Evolutionary conservation across 2,888 invertebrate species (phyloP).

Genomic region (Branchellion lobata): DNA sequence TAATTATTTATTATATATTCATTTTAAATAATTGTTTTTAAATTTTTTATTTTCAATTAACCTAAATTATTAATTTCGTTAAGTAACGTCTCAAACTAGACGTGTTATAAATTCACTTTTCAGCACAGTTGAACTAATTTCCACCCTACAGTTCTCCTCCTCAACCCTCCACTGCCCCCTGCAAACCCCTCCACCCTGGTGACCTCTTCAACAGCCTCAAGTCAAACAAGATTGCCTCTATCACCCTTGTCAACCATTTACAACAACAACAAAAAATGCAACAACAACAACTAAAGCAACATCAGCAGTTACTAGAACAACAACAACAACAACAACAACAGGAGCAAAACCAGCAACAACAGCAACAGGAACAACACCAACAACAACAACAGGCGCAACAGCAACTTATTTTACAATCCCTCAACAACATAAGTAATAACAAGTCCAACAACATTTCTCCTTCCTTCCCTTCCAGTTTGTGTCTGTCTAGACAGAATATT

Average conservation of each 20-base stretch:
- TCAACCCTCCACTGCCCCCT: background rate
- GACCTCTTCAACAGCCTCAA: no score
- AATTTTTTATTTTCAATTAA: no score
- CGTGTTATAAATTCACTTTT: no score
- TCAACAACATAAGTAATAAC: conserved; percentile 2
- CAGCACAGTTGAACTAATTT: no score
- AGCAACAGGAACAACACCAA: background rate
- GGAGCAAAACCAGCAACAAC: conserved; percentile 25
- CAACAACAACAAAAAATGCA: background rate
- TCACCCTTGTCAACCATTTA: background rate
- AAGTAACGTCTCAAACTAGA: no score
- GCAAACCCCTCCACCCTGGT: no score
- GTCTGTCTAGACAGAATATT: conserved; percentile 3
- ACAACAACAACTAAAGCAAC: conserved; percentile 17
- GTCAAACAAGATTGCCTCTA: no score
- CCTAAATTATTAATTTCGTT: no score
- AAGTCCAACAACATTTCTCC: background rate
- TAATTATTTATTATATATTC: no score
- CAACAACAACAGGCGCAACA: conserved; percentile 22
- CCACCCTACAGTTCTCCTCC: background rate
- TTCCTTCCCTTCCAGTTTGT: background rate
- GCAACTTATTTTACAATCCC: background rate
- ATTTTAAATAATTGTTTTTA: no score
- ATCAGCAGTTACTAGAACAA: background rate
- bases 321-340: conserved; percentile 1